Base-by-base conservation (phyloP, 2,888 invertebrate species). In the Melanostoma mellinum region DNA sequence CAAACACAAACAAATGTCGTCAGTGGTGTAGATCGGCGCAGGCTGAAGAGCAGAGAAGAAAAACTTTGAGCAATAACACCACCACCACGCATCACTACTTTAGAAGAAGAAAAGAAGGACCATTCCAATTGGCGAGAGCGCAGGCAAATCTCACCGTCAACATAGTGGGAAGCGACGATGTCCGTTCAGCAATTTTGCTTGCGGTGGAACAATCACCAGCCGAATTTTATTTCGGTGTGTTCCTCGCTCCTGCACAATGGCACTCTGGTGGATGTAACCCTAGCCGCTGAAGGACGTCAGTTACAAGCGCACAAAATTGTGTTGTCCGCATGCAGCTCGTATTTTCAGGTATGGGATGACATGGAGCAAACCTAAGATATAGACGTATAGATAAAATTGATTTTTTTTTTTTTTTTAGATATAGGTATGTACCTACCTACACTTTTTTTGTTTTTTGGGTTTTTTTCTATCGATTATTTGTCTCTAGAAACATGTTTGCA, bases 151-250 rank as follows among this genome's bases (percentile, higher is more conserved):
- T 46, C 46, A 40, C 5, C 8, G 10, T 48, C 53, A 35, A 36
- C 63, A 42, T 30, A 35, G 32, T 35, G 20, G 20, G 46, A 32
- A 42, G 55, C 69, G 48, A 69, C 69, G 92, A 95, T 94, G 95
- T 92, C 93, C 86, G 93, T 93, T 88, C 95, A 96, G 90, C 95
- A 96, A 88, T 96, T 95, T 89, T 96, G 96, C 89, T 92, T 96
- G 87, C 92, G 97, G 88, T 97, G 97, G 97, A 97, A 97, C 92
- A 97, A 97, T 93, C 97, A 97, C 93, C 97, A 97, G 90, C 97
- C 97, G 65, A 97, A 97, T 91, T 96, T 97, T 90, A 96, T 97
- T 88, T 96, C 96, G 6, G 97, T 96, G 89, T 97, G 97, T 92
- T 96, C 96, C 52, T 95, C 94, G 87, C 92, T 97, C 86, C 92